A percentile compares a stretch with the other conserved stretches of the same genome.
Conservation (phyloP, 2,797 vertebrate genomes). For the Peromyscus aztecus region DNA sequence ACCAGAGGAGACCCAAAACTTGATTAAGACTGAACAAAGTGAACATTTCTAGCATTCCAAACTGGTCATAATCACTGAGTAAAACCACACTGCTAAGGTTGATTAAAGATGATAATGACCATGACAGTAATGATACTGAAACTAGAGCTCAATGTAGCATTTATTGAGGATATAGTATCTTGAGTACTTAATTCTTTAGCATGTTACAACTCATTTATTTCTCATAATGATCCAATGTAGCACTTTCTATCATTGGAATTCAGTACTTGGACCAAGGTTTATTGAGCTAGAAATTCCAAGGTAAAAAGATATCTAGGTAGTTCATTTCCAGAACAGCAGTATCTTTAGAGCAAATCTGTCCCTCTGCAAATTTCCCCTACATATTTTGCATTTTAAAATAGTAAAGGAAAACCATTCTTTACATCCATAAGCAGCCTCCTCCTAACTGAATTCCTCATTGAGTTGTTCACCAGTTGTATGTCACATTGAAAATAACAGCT, state of each 20-base stretch:
- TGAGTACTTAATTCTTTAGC: slow-evolving; percentile 54
- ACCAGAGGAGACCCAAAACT: slow-evolving; percentile 4
- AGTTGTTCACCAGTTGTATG: not conserved
- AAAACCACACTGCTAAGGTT: slow-evolving; percentile 43
- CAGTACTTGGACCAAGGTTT: slow-evolving; percentile 60
- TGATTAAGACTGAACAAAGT: not conserved
- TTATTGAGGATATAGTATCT: slow-evolving; percentile 70
- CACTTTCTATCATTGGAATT: slow-evolving; percentile 61
- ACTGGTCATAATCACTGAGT: slow-evolving; percentile 43
- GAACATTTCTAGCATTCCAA: not conserved
- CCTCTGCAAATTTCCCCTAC: not conserved
- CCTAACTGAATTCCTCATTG: not conserved
- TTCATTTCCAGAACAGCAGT: not conserved
- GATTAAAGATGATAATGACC: slow-evolving; percentile 58
- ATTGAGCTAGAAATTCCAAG: slow-evolving; percentile 45
- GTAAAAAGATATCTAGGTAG: not conserved
- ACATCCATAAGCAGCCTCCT: not conserved
- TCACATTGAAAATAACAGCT: not conserved
- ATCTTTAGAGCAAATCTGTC: not conserved
- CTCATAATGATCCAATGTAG: slow-evolving; percentile 48
- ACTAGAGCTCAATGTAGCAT: slow-evolving; percentile 40
- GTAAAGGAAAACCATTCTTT: not conserved
- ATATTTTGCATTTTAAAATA: slow-evolving; percentile 25
- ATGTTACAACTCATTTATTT: slow-evolving; percentile 71
- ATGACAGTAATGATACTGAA: slow-evolving; percentile 10